These are phyloP conservation scores for Geothlypis trichas DNA, from an alignment of 2,113 vertebrate species.

Conservation along the genomic window DNA sequence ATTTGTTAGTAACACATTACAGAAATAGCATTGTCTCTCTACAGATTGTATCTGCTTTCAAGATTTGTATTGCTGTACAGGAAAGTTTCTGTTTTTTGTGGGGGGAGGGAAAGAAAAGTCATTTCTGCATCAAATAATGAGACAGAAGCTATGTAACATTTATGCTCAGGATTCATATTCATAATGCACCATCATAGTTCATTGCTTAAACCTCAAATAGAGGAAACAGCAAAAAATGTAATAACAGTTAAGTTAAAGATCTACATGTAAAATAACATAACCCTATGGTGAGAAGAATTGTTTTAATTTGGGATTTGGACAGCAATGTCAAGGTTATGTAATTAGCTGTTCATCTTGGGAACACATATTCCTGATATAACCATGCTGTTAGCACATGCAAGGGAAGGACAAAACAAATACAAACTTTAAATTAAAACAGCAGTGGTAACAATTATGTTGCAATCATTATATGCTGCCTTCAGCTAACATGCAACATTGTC, in stretches of 20 bases:
- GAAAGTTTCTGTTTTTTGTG: neutral
- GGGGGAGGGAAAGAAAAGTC: neutral
- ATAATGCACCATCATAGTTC: neutral
- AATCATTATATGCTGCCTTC: neutral
- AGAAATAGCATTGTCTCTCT: neutral
- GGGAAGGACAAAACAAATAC: neutral
- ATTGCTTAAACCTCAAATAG: neutral
- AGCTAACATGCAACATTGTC: neutral
- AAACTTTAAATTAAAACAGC: neutral
- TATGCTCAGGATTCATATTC: neutral
- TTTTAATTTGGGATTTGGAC: slow-evolving; percentile 11
- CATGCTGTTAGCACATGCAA: neutral
- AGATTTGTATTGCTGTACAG: neutral
- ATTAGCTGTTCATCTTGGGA: neutral
- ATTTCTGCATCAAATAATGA: neutral
- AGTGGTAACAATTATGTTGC: neutral
- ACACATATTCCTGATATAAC: neutral
- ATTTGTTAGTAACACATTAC: neutral
- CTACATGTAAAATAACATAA: neutral
- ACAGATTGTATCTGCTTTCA: neutral
- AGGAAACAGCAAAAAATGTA: neutral
- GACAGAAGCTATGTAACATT: neutral
- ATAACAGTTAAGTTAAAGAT: neutral
- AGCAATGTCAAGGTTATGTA: neutral
- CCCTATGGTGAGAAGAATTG: neutral